Base-by-base conservation (phyloP, 2,888 invertebrate species). In the Incurvaria masculella region DNA sequence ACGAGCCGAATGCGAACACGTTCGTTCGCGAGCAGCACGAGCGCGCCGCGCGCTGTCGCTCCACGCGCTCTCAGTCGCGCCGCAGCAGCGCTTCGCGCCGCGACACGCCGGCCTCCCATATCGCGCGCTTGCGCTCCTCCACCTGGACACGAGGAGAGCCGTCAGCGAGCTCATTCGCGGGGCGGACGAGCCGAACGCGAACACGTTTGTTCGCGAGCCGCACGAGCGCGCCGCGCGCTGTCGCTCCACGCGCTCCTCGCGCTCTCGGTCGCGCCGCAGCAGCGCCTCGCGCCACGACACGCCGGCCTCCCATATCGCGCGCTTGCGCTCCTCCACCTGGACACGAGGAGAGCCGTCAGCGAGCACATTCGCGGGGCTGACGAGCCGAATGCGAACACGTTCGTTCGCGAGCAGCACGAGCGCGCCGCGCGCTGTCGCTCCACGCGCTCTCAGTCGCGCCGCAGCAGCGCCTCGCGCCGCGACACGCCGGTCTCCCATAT, bases 121-220 rank as follows among this genome's bases (percentile, higher is more conserved):
- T 92, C 63, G 90, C 86, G 60, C 87, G 85, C 72, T 93, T 94
- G 60, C 94, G 83, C 75, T 94, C 94, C 75, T 94, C 94, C 54
- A 94, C 94, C 80, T 85, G 80, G 47, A 51, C 53, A 16, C 21
- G 21, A 49, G 6, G 8, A 40, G 17, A n/a, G n/a, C n/a, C n/a
- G 66, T 92, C 91, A 52, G 87, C 84, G 48, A 91, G 90, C 66
- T 92, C 79, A 92, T 85, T 53, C 94, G 82, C 53, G 94, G 94
- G 53, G 93, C 94, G 57, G 93, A 94, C 59, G 93, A 94, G 51
- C 94, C 94, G 74, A 94, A 94, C 48, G 94, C 94, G 76, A 93
- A 94, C 49, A 88, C 89, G 6, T 73, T 65, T 42, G 75, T 65
- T n/a, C 75, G 74, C 21, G 74, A 56, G 55, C 85, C 85, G 63